A percentile compares a stretch with the other conserved stretches of the same genome.
Evolutionary conservation across 2,113 vertebrate species (phyloP).

Genomic region (Aphelocoma coerulescens): DNA sequence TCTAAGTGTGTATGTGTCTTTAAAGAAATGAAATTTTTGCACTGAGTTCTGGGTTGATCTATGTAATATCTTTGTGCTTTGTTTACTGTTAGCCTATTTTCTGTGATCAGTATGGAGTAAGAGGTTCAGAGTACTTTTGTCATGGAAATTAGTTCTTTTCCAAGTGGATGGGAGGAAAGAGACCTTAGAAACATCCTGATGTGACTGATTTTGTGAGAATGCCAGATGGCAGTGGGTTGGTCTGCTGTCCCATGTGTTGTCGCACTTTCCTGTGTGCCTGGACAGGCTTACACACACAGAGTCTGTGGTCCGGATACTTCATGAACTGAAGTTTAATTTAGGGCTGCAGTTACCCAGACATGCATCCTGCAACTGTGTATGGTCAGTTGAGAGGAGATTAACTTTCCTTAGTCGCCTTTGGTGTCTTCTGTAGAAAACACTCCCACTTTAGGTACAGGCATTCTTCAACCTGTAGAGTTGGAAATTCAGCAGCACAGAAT

Average conservation of each 20-base stretch:
- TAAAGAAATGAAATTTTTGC: background rate
- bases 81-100: background rate
- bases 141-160: background rate
- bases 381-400: background rate
- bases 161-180: background rate
- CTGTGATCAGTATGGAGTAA: background rate
- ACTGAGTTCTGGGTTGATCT: background rate
- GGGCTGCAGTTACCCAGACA: background rate
- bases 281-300: fast-evolving
- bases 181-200: background rate
- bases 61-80: background rate
- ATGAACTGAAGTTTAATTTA: background rate
- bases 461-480: background rate
- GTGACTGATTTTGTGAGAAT: background rate
- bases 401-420: background rate
- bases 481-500: background rate
- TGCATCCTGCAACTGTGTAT: background rate
- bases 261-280: background rate
- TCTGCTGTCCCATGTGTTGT: background rate
- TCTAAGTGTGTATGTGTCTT: background rate
- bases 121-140: background rate
- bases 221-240: background rate
- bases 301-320: background rate
- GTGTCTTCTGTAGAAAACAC: background rate
- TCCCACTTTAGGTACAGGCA: background rate